Evolutionary conservation across 2,797 vertebrate genomes (phyloP), one percentile per base, ranked within the genome.

Genomic region (Poeciliopsis turneri): DNA sequence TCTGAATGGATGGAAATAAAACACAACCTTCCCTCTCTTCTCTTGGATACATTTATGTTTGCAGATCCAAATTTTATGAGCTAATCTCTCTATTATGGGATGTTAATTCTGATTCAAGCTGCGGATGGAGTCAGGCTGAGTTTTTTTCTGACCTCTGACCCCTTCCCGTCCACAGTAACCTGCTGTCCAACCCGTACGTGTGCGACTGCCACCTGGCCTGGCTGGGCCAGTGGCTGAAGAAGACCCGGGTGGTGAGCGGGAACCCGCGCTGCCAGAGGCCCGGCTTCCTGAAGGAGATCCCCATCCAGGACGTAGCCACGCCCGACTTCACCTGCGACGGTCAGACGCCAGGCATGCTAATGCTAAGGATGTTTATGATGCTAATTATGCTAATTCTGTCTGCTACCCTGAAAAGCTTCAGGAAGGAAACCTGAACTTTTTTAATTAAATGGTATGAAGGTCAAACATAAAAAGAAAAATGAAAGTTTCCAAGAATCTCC

Each of bases 291-390:
- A 99, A 98, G 92, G 98, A 99, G 94, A 99, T 99, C 88, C 98
- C 98, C 77, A 97, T 99, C 92, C 98, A 99, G 95, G 98, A 99
- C 2, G 97, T 99, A 77, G 98, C 98, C 43, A 87, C 94, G 20
- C 98, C 98, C 5, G 98, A 99, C 94, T 99, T 99, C 85, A 98
- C 97, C 64, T 99, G 98, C 0, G 98, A 99, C 0, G 97, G 98
- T 99, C 94, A 95, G 84, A 41, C 9, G 8, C 46, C 16, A 47
- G 46, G 46, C 46, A 47, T 47, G 46, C 46, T 47, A 47, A 47
- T 47, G 46, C 46, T 15, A 15, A 46, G 1, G 4, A 15, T 46
- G 4, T 16, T 47, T 16, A 16, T 16, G 15, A 16, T 47, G 46
- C 46, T 46, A 46, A 15, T 46, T 13, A 46, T 46, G 45, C 45